These are phyloP conservation scores for Drosophila sordidula DNA, from an alignment of 2,888 invertebrate genomes.

Conservation along the genomic window DNA sequence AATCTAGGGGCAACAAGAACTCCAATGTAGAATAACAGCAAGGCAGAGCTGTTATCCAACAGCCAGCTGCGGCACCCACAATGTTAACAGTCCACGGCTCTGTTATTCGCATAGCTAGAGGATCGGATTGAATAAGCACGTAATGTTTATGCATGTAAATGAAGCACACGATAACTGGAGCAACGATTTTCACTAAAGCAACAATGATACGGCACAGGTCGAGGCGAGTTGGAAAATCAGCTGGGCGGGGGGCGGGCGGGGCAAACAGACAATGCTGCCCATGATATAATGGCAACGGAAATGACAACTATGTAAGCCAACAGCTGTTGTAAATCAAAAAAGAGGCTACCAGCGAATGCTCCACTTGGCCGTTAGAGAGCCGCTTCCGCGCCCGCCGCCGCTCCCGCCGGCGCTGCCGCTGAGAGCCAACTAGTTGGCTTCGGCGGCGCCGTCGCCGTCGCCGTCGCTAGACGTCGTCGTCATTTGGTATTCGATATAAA, in stretches of 20 bases:
- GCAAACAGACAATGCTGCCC: slow-evolving; percentile 56
- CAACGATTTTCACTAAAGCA: slow-evolving; percentile 46
- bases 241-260: slow-evolving; percentile 14
- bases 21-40: slow-evolving; percentile 2
- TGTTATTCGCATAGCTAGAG: slow-evolving; percentile 6
- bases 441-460: slow-evolving; percentile 12
- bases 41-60: not conserved
- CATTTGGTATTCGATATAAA: slow-evolving; percentile 65
- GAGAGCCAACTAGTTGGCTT: slow-evolving; percentile 32
- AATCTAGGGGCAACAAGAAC: too few species aligned
- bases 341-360: slow-evolving; percentile 51
- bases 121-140: slow-evolving; percentile 14
- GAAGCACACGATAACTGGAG: slow-evolving; percentile 44
- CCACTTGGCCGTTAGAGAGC: slow-evolving; percentile 45
- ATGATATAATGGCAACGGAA: slow-evolving; percentile 77
- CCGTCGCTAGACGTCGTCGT: slow-evolving; percentile 20
- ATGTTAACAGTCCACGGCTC: not conserved
- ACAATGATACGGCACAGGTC: slow-evolving; percentile 46
- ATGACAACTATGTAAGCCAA: slow-evolving; percentile 55
- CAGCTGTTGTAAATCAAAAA: slow-evolving; percentile 76
- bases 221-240: slow-evolving; percentile 50
- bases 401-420: not conserved
- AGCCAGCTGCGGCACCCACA: not conserved
- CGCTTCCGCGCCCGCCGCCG: slow-evolving; percentile 1
- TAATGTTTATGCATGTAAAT: slow-evolving; percentile 45